Evolutionary conservation across 1,140 invertebrate species (phyloP).

Genomic region (Drosophila asahinai): DNA sequence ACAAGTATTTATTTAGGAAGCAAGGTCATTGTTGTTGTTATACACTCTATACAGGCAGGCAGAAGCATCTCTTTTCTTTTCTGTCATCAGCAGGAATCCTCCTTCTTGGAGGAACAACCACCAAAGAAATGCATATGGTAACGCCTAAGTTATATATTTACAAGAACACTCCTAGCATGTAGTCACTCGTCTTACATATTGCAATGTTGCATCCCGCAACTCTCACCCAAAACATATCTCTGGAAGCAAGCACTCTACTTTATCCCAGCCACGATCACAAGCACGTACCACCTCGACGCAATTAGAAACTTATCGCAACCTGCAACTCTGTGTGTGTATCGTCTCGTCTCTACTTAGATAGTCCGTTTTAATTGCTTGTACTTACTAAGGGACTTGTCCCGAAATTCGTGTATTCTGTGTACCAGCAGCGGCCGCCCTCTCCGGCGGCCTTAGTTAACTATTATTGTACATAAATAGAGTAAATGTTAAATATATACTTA

Average conservation of each 20-base stretch:
- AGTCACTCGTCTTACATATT: constrained; percentile 55
- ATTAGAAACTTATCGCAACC: constrained; percentile 30
- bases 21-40: constrained; percentile 62
- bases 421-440: constrained; percentile 32
- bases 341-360: constrained; percentile 53
- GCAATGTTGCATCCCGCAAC: constrained; percentile 44
- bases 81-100: constrained; percentile 17
- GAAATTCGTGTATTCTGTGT: constrained; percentile 30
- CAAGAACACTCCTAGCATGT: constrained; percentile 26
- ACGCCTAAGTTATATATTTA: constrained; percentile 16
- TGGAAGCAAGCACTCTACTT: constrained; percentile 44
- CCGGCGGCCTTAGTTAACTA: constrained; percentile 39
- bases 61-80: constrained; percentile 15
- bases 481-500: constrained; percentile 34
- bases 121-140: constrained; percentile 35
- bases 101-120: no score
- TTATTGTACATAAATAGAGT: constrained; percentile 46
- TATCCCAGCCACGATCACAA: constrained; percentile 22
- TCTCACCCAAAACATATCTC: constrained; percentile 67
- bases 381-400: neutral
- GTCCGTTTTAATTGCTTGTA: constrained; percentile 56
- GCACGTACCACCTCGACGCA: constrained; percentile 41
- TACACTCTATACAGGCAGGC: constrained; percentile 32
- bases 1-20: constrained; percentile 75
- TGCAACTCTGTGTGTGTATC: constrained; percentile 15